Base-by-base conservation (phyloP, 1,140 invertebrate genomes). In the Cotesia chilonis region DNA sequence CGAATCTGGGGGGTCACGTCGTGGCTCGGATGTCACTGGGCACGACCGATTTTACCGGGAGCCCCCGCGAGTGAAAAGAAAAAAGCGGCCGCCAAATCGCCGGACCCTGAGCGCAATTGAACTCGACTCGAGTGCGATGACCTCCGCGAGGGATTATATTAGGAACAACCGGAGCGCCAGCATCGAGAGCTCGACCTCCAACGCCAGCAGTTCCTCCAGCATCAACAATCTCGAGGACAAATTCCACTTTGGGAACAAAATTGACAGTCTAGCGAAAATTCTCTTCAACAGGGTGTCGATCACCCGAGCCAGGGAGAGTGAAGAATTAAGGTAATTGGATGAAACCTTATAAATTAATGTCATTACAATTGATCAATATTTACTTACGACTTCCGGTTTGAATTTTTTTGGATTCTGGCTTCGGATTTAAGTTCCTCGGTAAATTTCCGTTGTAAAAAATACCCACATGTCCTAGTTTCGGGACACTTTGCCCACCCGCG, bases 11-110 rank as follows among this genome's bases (percentile, higher is more conserved):
- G 90, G 90, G n/a, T 59, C 17, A 47, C 88, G 89, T 72, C 78
- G 81, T 4, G 89, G 90, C 65, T 83, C 88, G 0, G 89, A 91
- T 54, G 90, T 91, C 1, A 94, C 92, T 4, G 92, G 93, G 1
- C 93, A 94, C 75, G 93, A 94, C 76, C 85, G 92, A 70, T 94
- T 93, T 79, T 93, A 92, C 77, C 91, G 92, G 78, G 90, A 92
- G 54, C 86, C 90, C 1, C 87, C 90, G 3, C 87, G 89, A 47
- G 88, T 89, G 3, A 90, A 89, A 71, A 85, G 84, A 75, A 89
- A 89, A 77, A 88, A 88, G 71, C 87, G 86, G 9, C 87, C 85
- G 1, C 83, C 88, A 0, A 89, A 88, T 72, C 84, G 91, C 9
- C 88, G 92, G 41, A 91, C 92, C 6, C 92, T 93, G 77, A 94